These are phyloP conservation scores for Mylabris sibirica DNA, from an alignment of 2,888 invertebrate genomes.

Conservation along the genomic window DNA sequence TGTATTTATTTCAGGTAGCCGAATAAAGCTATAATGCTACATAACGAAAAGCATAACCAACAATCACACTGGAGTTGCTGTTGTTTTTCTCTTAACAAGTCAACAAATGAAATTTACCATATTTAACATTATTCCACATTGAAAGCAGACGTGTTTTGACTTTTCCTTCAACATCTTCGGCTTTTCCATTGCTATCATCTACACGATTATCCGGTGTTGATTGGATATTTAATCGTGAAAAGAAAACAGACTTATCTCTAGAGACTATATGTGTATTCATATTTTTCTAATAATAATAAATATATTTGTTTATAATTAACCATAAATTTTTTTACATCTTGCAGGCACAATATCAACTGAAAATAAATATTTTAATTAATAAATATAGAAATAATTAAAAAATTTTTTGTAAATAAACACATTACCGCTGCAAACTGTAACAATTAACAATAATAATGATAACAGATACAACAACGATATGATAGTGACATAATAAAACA, in stretches of 20 bases:
- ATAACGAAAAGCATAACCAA: too few relatives aligned
- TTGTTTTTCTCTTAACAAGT: neutral
- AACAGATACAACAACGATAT: constrained; percentile 2
- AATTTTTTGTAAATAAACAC: neutral
- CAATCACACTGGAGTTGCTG: neutral
- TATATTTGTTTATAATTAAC: neutral
- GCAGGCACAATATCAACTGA: neutral
- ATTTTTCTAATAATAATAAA: constrained; percentile 18
- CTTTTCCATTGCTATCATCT: constrained; percentile 48
- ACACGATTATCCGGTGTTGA: constrained; percentile 49
- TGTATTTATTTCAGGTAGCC: too few relatives aligned
- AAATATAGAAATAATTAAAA: neutral
- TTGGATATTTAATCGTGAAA: constrained; percentile 43
- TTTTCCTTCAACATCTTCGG: constrained; percentile 72
- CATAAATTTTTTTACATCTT: neutral
- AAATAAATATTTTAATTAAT: neutral
- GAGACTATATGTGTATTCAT: constrained; percentile 51
- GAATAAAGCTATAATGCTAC: too few relatives aligned
- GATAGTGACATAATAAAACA: neutral
- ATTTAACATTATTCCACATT: constrained; percentile 93
- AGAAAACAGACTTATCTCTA: constrained; percentile 46
- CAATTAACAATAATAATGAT: neutral
- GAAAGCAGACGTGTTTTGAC: constrained; percentile 84
- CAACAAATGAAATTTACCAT: constrained; percentile 64
- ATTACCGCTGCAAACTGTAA: neutral